Evolutionary conservation across 2,888 invertebrate species (phyloP), one percentile per base, ranked within the genome.

Genomic region (Mamestra brassicae): DNA sequence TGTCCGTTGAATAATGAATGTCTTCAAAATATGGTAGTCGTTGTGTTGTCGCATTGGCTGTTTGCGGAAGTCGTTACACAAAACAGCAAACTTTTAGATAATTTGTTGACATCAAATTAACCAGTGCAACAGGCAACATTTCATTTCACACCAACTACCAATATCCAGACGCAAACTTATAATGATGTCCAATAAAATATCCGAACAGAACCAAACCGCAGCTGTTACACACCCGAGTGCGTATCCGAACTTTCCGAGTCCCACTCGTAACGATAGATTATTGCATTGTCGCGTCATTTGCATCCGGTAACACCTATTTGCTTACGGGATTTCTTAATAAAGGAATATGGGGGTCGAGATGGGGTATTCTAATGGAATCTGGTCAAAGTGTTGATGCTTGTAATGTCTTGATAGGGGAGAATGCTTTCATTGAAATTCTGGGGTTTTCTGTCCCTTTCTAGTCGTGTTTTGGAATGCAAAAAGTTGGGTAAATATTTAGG

Each of bases 221-320:
- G 79, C 88, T 87, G 85, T 86, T 78, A n/a, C 50, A 10, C 8
- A 61, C 11, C 71, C 74, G 55, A 88, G 90, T 91, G 91, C 88
- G 92, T 87, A 85, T n/a, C 26, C 69, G 64, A 78, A 74, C 71
- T 80, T 85, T 83, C 78, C 34, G 62, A 72, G 68, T 74, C 55
- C 81, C 83, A 88, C 84, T 86, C 77, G 81, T 85, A 78, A 85
- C 86, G 83, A 92, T 90, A 93, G 91, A 93, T 92, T 93, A 94
- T 94, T 93, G 92, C 92, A 91, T 93, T 92, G 90, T 90, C 86
- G 84, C 87, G 89, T 89, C 92, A 93, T 94, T 94, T 93, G 93
- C 93, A 94, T 93, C 92, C 90, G 91, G 89, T 92, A 91, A 88
- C 89, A 91, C 87, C 89, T 90, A 89, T 91, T 91, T 89, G 90